Conservation (phyloP, 2,797 vertebrate genomes). For the Thalassophryne amazonica region DNA sequence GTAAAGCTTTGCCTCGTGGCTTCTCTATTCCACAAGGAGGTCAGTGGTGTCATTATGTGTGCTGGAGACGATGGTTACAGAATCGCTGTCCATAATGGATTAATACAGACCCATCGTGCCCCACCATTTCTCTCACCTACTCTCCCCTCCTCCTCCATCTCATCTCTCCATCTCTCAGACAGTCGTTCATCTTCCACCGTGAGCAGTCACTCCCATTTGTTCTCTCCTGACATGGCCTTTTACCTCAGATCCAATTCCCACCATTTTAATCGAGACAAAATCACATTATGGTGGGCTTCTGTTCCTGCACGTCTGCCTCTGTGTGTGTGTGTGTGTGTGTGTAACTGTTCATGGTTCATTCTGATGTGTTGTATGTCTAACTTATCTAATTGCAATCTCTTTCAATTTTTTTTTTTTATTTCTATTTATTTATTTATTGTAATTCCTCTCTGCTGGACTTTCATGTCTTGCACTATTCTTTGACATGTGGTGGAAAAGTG, state of each 20-base stretch:
- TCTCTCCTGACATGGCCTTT: conserved; percentile 75
- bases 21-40: conserved; percentile 24
- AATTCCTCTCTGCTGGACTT: too few relatives aligned
- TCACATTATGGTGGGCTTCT: conserved; percentile 56
- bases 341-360: too few relatives aligned
- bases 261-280: conserved; percentile 75
- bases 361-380: too few relatives aligned
- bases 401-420: too few relatives aligned
- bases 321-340: neutral
- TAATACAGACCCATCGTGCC: conserved; percentile 32
- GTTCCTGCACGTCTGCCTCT: conserved; percentile 29
- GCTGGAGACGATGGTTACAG: conserved; percentile 18
- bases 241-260: conserved; percentile 76
- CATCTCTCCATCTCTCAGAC: conserved; percentile 64
- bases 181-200: conserved; percentile 67
- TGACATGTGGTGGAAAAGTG: too few relatives aligned
- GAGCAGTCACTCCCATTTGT: conserved; percentile 62
- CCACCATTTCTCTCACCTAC: neutral
- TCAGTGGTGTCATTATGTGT: conserved; percentile 33
- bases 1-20: conserved; percentile 2
- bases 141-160: conserved; percentile 14
- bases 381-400: too few relatives aligned
- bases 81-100: conserved; percentile 43
- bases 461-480: too few relatives aligned
- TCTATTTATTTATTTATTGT: too few relatives aligned